Conservation (phyloP, 2,888 invertebrate species). For the Lycia hirtaria region DNA sequence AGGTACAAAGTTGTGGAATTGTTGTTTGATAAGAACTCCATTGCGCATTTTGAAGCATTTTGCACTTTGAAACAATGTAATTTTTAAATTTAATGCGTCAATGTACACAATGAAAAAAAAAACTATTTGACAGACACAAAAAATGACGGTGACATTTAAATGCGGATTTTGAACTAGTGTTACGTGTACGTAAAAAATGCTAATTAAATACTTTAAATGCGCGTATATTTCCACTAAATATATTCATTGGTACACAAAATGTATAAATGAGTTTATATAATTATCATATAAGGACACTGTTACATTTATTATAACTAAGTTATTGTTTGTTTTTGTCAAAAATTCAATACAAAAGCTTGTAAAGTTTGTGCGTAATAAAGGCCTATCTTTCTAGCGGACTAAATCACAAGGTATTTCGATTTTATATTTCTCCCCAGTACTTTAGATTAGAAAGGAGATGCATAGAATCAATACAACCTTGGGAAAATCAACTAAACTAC, state of each 20-base stretch:
- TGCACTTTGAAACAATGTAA: not conserved
- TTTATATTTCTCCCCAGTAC: slow-evolving; percentile 26
- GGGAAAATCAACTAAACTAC: slow-evolving; percentile 31
- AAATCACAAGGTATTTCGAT: slow-evolving; percentile 36
- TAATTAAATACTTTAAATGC: slow-evolving; percentile 61
- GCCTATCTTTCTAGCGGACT: slow-evolving; percentile 54
- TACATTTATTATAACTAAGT: slow-evolving; percentile 41
- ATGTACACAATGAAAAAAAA: not conserved
- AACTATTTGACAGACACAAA: too few relatives aligned
- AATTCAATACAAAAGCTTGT: slow-evolving; percentile 50
- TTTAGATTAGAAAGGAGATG: slow-evolving; percentile 32
- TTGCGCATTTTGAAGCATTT: not conserved
- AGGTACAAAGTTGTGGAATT: not conserved
- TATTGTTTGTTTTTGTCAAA: slow-evolving; percentile 49
- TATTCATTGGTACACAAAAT: slow-evolving; percentile 43
- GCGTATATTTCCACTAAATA: slow-evolving; percentile 52
- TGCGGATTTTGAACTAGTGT: slow-evolving; percentile 54
- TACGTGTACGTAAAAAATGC: slow-evolving; percentile 61
- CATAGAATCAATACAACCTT: slow-evolving; percentile 20
- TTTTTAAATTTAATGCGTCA: not conserved
- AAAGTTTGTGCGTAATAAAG: slow-evolving; percentile 55
- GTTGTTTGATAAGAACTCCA: not conserved
- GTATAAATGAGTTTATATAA: slow-evolving; percentile 59
- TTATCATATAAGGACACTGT: slow-evolving; percentile 47
- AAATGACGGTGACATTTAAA: slow-evolving; percentile 29